These are phyloP conservation scores for Enhydra lutris DNA, from an alignment of 2,113 vertebrate species.

Conservation along the genomic window DNA sequence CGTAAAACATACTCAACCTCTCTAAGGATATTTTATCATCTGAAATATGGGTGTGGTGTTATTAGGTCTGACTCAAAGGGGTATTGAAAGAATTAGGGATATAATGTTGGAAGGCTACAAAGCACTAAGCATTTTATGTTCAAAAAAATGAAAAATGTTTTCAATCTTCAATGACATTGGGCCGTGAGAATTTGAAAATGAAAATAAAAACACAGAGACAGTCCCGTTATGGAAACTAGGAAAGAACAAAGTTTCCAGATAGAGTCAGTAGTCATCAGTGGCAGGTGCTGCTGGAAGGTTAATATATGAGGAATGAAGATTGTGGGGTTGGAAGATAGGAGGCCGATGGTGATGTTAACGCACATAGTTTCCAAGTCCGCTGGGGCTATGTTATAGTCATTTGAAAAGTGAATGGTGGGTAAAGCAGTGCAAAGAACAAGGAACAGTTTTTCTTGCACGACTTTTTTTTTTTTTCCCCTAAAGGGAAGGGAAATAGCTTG, in stretches of 20 bases:
- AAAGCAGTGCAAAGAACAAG: not conserved
- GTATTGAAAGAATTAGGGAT: not conserved
- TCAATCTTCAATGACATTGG: not conserved
- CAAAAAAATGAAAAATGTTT: not conserved
- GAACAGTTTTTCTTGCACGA: not conserved
- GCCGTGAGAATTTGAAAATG: not conserved
- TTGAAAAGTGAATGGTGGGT: not conserved
- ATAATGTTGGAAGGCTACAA: not conserved
- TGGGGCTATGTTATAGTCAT: not conserved
- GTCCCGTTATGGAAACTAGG: not conserved
- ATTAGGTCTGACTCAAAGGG: not conserved
- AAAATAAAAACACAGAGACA: not conserved
- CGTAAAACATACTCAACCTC: not conserved
- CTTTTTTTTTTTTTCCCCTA: not conserved
- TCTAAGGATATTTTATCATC: not conserved
- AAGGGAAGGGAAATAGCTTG: not conserved
- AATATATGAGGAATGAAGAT: not conserved
- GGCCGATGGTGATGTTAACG: not conserved
- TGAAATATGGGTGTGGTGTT: not conserved
- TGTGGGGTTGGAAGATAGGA: not conserved
- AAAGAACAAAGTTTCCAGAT: not conserved
- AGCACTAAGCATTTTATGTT: not conserved
- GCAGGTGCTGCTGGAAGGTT: not conserved
- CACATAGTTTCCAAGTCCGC: not conserved
- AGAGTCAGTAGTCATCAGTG: not conserved